Evolutionary conservation across 2,113 vertebrate species (phyloP), one percentile per base, ranked within the genome.

Genomic region (Gambusia holbrooki): DNA sequence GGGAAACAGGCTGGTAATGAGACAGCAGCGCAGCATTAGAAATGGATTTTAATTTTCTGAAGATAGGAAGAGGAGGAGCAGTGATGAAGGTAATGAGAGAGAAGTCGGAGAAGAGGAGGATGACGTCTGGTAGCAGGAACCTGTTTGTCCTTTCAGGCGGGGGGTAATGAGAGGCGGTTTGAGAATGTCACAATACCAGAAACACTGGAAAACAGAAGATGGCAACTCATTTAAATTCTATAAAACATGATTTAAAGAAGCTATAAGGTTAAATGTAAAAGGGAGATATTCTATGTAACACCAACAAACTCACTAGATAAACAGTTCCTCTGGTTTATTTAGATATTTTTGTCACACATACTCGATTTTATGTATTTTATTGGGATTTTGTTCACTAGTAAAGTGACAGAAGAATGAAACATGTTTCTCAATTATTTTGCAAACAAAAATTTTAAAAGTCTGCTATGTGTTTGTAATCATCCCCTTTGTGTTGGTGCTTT

Each of bases 41-140:
- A 91, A 88, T 83, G 69, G 84, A 87, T 86, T 92, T 86, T 67
- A 81, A 90, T 87, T 88, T 87, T 86, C 79, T 67, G 73, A 74
- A 81, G 86, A 79, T 54, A 69, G 74, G 35, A 77, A 66, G 66
- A 66, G 74, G 73, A 61, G 63, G 61, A n/a, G 66, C 35, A 11
- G 69, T 11, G 12, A 77, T 81, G 77, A 76, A 87, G 82, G 63
- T 88, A 75, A 87, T 88, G 79, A 89, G 69, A 72, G 30, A 70
- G 42, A 85, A 66, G 65, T 54, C 74, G 79, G 61, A 64, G 67
- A 78, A 60, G 30, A 63, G 61, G 27, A 62, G 58, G 69, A 81
- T 80, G 62, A 81, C 76, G 45, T 79, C 30, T 66, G 40, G 33
- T 33, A 40, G 67, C 45, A 17, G 69, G 63, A 82, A 58, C 51